Conservation (phyloP, 2,113 vertebrate species). For the Thunnus maccoyii region DNA sequence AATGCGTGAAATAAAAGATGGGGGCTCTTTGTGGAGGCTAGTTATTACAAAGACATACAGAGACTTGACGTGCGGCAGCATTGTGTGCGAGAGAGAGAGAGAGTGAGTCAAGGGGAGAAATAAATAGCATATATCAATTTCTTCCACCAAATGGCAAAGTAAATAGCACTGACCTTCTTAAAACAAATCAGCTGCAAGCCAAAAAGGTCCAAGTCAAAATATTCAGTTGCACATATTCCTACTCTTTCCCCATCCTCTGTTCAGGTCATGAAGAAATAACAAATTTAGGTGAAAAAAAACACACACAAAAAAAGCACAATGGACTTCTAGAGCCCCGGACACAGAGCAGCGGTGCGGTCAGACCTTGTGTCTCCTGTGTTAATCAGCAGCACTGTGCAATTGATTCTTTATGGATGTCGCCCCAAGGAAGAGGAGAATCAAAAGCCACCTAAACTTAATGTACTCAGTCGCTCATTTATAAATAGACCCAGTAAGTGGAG, state of each 20-base stretch:
- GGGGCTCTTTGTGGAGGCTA: constrained; percentile 63
- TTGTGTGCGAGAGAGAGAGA: constrained; percentile 19
- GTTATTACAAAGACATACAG: constrained; percentile 73
- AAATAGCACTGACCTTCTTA: constrained; percentile 71
- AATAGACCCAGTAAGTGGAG: constrained; percentile 2
- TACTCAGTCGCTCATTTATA: constrained; percentile 15
- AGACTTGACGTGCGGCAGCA: constrained; percentile 57
- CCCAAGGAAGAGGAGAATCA: constrained; percentile 24
- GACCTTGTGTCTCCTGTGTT: constrained; percentile 76
- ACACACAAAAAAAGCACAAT: constrained; percentile 67
- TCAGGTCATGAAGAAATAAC: constrained; percentile 72
- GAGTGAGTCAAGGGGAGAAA: constrained; percentile 39
- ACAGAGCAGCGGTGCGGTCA: constrained; percentile 66
- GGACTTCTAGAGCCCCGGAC: constrained; percentile 50
- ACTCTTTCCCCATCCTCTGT: constrained; percentile 20
- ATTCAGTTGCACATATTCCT: constrained; percentile 44
- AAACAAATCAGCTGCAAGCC: constrained; percentile 66
- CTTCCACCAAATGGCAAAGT: constrained; percentile 64
- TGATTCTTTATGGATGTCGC: constrained; percentile 42
- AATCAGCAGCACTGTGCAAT: constrained; percentile 52
- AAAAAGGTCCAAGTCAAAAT: constrained; percentile 59
- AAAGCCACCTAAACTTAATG: constrained; percentile 22
- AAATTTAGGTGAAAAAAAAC: constrained; percentile 70
- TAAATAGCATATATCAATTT: constrained; percentile 74
- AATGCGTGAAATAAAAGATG: constrained; percentile 82